These are phyloP conservation scores for Gila orcuttii DNA, from an alignment of 2,113 vertebrate species.

Conservation along the genomic window DNA sequence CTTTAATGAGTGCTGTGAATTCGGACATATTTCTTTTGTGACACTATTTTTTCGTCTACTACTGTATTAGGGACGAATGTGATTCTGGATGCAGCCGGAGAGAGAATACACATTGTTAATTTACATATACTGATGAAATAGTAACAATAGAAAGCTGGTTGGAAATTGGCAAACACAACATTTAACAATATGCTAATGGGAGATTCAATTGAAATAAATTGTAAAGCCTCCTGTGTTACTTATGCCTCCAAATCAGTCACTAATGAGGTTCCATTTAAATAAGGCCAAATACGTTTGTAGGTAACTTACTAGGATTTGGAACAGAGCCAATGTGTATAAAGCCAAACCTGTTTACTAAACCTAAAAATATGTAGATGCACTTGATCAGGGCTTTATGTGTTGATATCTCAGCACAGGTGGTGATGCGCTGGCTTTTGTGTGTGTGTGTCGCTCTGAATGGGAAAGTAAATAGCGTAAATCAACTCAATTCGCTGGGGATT, in stretches of 20 bases:
- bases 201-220: not conserved
- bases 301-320: not conserved
- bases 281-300: not conserved
- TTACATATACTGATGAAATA: no score
- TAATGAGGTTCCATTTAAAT: not conserved
- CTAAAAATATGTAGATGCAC: conserved; percentile 12
- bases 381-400: conserved; percentile 13
- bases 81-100: no score
- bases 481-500: conserved; percentile 18
- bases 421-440: not conserved
- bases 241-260: not conserved
- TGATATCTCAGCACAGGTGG: not conserved
- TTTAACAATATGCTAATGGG: not conserved
- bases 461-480: not conserved
- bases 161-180: not conserved
- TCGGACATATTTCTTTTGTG: no score
- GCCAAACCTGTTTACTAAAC: conserved; percentile 10
- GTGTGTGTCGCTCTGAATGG: not conserved
- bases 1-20: no score
- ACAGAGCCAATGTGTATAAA: not conserved
- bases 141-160: no score
- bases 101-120: no score
- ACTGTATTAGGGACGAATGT: no score
- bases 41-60: no score
- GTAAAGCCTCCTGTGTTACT: not conserved